phyloP scores from a whole-genome alignment of 2,797 vertebrate genomes.

The Luscinia megarhynchos region DNA sequence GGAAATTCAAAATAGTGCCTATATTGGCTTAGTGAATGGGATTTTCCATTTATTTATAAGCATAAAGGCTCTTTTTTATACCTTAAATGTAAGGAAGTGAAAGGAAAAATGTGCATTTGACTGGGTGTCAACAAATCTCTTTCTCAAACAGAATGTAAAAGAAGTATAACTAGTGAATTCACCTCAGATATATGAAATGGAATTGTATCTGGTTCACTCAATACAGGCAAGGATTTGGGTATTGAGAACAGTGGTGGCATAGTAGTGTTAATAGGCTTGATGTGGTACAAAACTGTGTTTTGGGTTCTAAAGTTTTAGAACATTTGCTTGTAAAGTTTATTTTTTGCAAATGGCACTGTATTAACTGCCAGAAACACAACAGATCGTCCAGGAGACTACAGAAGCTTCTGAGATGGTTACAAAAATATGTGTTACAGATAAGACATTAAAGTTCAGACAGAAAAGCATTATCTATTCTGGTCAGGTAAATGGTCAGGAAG shows the following conservation, averaged over 20 bases:
- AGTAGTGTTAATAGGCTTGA: background rate
- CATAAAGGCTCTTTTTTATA: background rate
- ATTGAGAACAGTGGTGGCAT: background rate
- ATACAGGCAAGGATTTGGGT: background rate
- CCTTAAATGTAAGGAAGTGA: background rate
- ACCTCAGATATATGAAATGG: background rate
- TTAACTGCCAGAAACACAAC: background rate
- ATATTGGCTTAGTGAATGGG: background rate
- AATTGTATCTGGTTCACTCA: background rate
- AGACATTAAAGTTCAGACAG: background rate
- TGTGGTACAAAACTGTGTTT: background rate
- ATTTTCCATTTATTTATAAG: background rate
- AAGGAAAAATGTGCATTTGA: background rate
- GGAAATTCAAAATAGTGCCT: background rate
- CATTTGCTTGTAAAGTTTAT: background rate
- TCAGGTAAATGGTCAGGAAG: background rate
- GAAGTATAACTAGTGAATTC: background rate
- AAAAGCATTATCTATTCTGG: background rate
- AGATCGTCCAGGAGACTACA: background rate
- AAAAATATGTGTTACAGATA: background rate
- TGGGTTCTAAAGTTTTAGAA: background rate
- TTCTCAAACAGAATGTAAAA: background rate
- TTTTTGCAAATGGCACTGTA: background rate
- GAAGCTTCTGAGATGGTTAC: background rate
- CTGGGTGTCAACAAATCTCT: background rate